Evolutionary conservation across 2,888 invertebrate genomes (phyloP), one percentile per base, ranked within the genome.

Genomic region (Coleophora deauratella): DNA sequence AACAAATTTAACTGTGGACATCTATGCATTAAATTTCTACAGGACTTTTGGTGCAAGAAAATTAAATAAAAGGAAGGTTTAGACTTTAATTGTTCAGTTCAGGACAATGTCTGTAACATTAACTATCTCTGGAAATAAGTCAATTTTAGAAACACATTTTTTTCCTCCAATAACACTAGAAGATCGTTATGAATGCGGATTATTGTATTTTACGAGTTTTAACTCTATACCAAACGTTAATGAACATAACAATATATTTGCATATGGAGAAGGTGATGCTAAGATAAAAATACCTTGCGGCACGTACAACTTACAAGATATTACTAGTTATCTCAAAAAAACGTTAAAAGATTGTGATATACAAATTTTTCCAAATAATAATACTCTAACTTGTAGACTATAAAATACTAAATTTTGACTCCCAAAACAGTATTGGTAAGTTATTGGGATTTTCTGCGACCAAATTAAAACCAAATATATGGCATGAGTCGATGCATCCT

Each of bases 161-260:
- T 12, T 9, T 12, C 42, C 42, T 15, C 33, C 40, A 27, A 12
- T 40, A n/a, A 27, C 9, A 27, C 10, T 45, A 15, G 40, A 40
- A 9, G 34, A 32, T 12, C 2, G n/a, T 10, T 46, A 40, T 37
- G 46, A 46, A 32, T 46, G 46, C 30, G 46, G 46, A 2, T 28
- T 43, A 12, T n/a, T 46, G 12, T 43, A 46, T 35, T 43, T 46
- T 34, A 30, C 46, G 0, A 28, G 37, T 11, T 43, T 46, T 32
- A 41, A 46, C 37, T 32, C 43, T 13, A 39, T 43, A 14, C 39
- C 36, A 9, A 41, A 46, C 11, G 38, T 43, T 4, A 27, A 14
- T 36, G 8, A n/a, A 1, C 14, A 11, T 9, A 46, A 46, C 21
- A 46, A 44, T 34, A 27, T 37, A 40, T 38, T 46, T 35, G 11